phyloP scores from a whole-genome alignment of 2,797 vertebrate genomes.

The Anniella stebbinsi region DNA sequence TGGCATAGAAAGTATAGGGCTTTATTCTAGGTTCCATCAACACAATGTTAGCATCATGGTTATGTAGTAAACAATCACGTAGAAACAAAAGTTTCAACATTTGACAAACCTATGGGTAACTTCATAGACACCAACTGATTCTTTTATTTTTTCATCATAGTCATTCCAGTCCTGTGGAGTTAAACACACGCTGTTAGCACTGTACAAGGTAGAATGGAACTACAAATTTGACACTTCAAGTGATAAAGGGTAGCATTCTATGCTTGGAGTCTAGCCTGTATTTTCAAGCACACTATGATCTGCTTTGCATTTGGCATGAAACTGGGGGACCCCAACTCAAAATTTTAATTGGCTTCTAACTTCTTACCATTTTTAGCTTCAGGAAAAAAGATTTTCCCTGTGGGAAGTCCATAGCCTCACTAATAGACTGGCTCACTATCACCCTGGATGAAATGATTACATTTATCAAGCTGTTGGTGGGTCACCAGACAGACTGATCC shows the following conservation, averaged over 20 bases:
- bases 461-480: conserved; percentile 47
- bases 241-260: conserved; percentile 11
- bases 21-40: conserved; percentile 54
- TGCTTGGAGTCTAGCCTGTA: conserved; percentile 4
- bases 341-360: conserved; percentile 32
- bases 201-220: not conserved
- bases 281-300: not conserved
- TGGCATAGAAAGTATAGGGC: conserved; percentile 34
- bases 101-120: conserved; percentile 95
- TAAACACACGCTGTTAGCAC: conserved; percentile 60
- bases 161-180: conserved; percentile 94
- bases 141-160: conserved; percentile 93
- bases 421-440: conserved; percentile 31
- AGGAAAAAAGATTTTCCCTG: not conserved
- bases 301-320: not conserved
- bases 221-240: conserved; percentile 16
- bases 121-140: conserved; percentile 97
- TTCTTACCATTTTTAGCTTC: not conserved
- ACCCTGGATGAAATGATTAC: conserved; percentile 66
- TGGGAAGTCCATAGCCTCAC: not conserved
- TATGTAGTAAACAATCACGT: conserved; percentile 17
- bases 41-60: conserved; percentile 34
- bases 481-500: conserved; percentile 64
- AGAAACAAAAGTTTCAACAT: conserved; percentile 77
- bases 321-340: conserved; percentile 6